phyloP scores from a whole-genome alignment of 2,113 vertebrate genomes.

The Alexandromys fortis region DNA sequence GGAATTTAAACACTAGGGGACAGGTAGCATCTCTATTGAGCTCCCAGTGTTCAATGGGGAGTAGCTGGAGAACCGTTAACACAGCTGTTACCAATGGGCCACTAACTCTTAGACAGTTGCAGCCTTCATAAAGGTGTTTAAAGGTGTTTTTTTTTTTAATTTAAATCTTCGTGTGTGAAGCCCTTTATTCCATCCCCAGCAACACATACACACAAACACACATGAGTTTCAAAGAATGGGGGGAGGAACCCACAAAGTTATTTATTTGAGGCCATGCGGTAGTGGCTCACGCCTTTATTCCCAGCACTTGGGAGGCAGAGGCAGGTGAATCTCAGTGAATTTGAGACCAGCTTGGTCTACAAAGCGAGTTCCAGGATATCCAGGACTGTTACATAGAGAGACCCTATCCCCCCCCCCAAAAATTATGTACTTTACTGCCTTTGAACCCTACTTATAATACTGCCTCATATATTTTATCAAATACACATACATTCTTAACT shows the following conservation, averaged over 20 bases:
- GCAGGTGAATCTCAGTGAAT: too few relatives aligned
- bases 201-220: not conserved
- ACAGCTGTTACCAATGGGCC: not conserved
- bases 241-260: not conserved
- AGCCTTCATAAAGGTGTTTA: conserved; percentile 23
- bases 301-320: too few relatives aligned
- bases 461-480: conserved; percentile 11
- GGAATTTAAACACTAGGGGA: not conserved
- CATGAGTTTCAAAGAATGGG: not conserved
- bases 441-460: conserved; percentile 23
- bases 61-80: not conserved
- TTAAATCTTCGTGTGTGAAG: not conserved
- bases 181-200: not conserved
- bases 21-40: not conserved
- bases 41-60: not conserved
- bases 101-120: not conserved
- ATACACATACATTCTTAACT: conserved; percentile 10
- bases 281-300: too few relatives aligned
- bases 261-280: not conserved
- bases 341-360: too few relatives aligned
- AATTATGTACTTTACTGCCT: not conserved
- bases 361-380: too few relatives aligned
- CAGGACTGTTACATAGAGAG: too few relatives aligned
- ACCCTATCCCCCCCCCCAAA: too few relatives aligned
- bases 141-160: not conserved